A percentile compares a stretch with the other conserved stretches of the same genome.
Evolutionary conservation across 2,113 vertebrate species (phyloP).

Genomic region (Siphamia tubifer): DNA sequence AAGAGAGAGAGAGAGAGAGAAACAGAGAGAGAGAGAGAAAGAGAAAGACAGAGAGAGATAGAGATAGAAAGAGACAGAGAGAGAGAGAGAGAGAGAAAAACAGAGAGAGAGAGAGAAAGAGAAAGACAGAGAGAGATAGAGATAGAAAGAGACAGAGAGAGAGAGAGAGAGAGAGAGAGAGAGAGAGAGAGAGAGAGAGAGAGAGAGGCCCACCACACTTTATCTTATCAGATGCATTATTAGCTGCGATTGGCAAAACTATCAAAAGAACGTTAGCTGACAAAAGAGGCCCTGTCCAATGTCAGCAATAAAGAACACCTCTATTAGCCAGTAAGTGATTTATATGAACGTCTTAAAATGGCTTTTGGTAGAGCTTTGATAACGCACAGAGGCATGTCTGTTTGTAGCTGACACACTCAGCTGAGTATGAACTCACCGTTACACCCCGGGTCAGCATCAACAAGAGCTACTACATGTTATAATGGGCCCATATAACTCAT

Average conservation of each 20-base stretch:
- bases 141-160: too few relatives aligned
- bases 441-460: conserved; percentile 39
- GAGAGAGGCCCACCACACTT: conserved; percentile 64
- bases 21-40: too few relatives aligned
- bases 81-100: too few relatives aligned
- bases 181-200: too few relatives aligned
- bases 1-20: too few relatives aligned
- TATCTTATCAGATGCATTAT: conserved; percentile 84
- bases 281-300: conserved; percentile 65
- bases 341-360: conserved; percentile 61
- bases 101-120: too few relatives aligned
- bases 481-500: conserved; percentile 45
- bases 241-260: conserved; percentile 82
- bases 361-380: conserved; percentile 61
- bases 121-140: too few relatives aligned
- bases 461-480: conserved; percentile 31
- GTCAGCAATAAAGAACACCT: conserved; percentile 63
- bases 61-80: conserved; percentile 68
- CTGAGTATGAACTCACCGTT: conserved; percentile 42
- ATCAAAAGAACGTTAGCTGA: conserved; percentile 81
- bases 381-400: conserved; percentile 49
- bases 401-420: conserved; percentile 51
- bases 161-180: conserved; percentile 69
- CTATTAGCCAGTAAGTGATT: conserved; percentile 71
- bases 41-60: too few relatives aligned